Percentiles rank a stretch among this genome's conserved stretches.
Conservation (phyloP, 2,888 invertebrate genomes). For the Iphiclides podalirius region DNA sequence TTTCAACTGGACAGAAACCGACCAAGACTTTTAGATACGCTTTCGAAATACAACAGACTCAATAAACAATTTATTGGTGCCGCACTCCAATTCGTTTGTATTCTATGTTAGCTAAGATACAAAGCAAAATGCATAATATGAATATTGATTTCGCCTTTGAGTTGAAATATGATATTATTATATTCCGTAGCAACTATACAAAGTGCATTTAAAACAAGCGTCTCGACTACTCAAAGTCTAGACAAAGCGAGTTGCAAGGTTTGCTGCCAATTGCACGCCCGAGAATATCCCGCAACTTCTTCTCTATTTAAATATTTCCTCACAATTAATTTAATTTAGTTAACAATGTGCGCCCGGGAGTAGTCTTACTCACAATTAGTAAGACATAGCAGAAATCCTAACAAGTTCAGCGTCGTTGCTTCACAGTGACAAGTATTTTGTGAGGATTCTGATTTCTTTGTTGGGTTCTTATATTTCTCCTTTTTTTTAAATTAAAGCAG, state of each 20-base stretch:
- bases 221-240: conserved; percentile 61
- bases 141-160: conserved; percentile 34
- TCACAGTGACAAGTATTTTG: conserved; percentile 25
- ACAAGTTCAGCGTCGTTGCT: conserved; percentile 32
- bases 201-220: conserved; percentile 44
- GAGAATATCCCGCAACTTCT: conserved; percentile 47
- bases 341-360: conserved; percentile 58
- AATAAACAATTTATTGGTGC: conserved; percentile 19
- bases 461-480: conserved; percentile 10
- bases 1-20: too few relatives aligned
- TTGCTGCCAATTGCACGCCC: conserved; percentile 59
- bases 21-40: conserved; percentile 1
- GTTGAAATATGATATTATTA: conserved; percentile 32
- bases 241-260: conserved; percentile 59
- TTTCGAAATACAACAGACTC: conserved; percentile 2
- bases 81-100: conserved; percentile 15
- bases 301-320: conserved; percentile 71
- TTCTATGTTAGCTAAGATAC: conserved; percentile 15
- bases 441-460: conserved; percentile 19
- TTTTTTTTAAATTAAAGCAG: conserved; percentile 26
- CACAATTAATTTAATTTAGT: conserved; percentile 73
- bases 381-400: conserved; percentile 58
- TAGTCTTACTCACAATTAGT: conserved; percentile 59
- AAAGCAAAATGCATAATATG: conserved; percentile 24
- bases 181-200: conserved; percentile 30